Evolutionary conservation across 2,797 vertebrate genomes (phyloP), one percentile per base, ranked within the genome.

Genomic region (Denticeps clupeoides): DNA sequence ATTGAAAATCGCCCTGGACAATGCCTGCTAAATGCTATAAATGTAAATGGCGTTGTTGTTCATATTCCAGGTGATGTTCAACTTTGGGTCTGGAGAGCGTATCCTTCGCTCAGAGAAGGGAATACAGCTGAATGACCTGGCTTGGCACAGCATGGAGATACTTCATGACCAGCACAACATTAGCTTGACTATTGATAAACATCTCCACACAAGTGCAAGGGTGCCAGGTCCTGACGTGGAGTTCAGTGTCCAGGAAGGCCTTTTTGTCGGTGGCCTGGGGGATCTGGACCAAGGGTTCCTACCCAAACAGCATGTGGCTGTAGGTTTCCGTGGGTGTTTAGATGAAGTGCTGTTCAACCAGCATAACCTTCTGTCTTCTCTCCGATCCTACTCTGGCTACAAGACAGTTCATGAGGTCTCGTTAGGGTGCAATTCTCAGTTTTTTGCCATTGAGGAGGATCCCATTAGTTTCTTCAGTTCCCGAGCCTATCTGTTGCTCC

Each of bases 381-480:
- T 92, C 10, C 84, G 82, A 55, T 67, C 82, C 9, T 85, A 84
- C 53, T 76, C 86, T 49, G 85, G 84, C 7, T 81, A 87, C 60
- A 90, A 82, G 75, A 84, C 56, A 1, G 55, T 89, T 55, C 76
- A 78, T 4, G 88, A 93, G 56, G 86, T 95, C 11, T 92, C 85
- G 0, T 55, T 82, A 22, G 87, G 88, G 21, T 97, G 90, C 55
- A 92, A 70, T 55, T 68, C 83, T 4, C 82, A 90, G 71, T 92
- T 97, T 77, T 90, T 86, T 45, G 83, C 87, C 13, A 73, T 68
- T 21, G 79, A 86, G 51, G 78, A 87, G 16, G 83, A 93, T 45
- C 59, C 87, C 3, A 63, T 97, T 41, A 86, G 77, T 72, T 93
- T 97, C 64, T 91, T 87, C 68, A 93, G 89, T 67, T 87, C 87